phyloP scores from a whole-genome alignment of 2,113 vertebrate species.

The Plecturocebus donacophilus region DNA sequence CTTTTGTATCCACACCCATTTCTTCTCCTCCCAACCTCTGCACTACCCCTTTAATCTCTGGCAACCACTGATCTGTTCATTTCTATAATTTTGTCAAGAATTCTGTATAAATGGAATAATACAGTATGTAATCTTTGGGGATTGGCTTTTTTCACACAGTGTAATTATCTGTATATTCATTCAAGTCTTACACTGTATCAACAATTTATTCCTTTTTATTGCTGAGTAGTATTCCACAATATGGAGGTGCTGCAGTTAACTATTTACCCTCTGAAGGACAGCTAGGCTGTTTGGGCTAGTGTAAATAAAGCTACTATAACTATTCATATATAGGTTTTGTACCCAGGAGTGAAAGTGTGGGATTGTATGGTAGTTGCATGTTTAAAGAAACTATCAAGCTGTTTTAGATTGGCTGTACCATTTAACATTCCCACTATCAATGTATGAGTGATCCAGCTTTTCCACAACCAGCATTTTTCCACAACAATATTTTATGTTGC shows the following conservation, averaged over 20 bases:
- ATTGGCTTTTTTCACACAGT: background rate
- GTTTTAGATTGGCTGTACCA: background rate
- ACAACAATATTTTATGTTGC: background rate
- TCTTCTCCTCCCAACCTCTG: background rate
- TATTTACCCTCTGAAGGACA: background rate
- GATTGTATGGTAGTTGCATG: background rate
- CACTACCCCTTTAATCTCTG: background rate
- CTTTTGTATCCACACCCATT: background rate
- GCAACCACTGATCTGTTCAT: background rate
- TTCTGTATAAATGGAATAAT: background rate
- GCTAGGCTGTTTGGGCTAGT: background rate
- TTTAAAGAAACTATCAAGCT: background rate
- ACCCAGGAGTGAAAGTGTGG: background rate
- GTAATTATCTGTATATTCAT: background rate
- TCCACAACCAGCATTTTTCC: background rate
- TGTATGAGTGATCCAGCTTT: background rate
- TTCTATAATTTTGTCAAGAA: conserved; percentile 5
- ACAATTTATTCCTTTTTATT: conserved; percentile 8
- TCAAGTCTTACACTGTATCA: background rate
- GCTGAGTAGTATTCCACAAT: background rate
- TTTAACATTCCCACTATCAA: background rate
- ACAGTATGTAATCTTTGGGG: background rate
- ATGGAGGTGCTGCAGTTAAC: background rate
- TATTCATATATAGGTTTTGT: background rate
- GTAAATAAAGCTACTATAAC: conserved; percentile 27